Evolutionary conservation across 2,888 invertebrate genomes (phyloP).

Genomic region (Lordiphosa fenestrarum): DNA sequence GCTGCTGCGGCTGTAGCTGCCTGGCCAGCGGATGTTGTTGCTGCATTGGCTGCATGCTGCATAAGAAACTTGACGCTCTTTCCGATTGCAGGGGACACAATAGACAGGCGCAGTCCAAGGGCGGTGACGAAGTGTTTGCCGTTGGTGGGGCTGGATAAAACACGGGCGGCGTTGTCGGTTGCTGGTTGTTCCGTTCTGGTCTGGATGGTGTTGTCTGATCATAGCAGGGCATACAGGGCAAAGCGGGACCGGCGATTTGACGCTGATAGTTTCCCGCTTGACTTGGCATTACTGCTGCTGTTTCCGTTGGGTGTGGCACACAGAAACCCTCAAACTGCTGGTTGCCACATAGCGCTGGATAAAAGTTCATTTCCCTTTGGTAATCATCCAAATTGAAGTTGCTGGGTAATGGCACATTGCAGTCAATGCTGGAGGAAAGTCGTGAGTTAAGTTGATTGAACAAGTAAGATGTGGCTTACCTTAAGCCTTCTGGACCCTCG

Average conservation of each 20-base stretch:
- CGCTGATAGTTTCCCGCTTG: constrained; percentile 13
- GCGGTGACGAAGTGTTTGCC: background rate
- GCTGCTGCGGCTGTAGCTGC: constrained; percentile 1
- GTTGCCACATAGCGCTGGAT: constrained; percentile 1
- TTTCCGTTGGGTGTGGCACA: background rate
- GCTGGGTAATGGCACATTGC: constrained; percentile 49
- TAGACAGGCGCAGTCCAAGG: constrained; percentile 1
- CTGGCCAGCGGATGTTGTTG: background rate
- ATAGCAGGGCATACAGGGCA: constrained; percentile 4
- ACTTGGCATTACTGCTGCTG: background rate
- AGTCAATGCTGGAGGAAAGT: constrained; percentile 36
- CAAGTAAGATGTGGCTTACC: constrained; percentile 15
- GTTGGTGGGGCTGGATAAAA: constrained; percentile 8
- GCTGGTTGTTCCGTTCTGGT: background rate
- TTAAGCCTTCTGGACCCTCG: constrained; percentile 50
- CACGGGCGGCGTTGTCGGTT: constrained; percentile 9
- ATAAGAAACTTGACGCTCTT: constrained; percentile 20
- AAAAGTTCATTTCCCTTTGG: constrained; percentile 12
- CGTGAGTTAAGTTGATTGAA: background rate
- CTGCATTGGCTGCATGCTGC: constrained; percentile 8
- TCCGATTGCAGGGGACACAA: constrained; percentile 9
- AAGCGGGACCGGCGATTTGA: constrained; percentile 4
- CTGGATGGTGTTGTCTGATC: background rate
- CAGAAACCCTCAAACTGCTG: constrained; percentile 2
- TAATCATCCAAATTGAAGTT: constrained; percentile 36